These are phyloP conservation scores for Hypotaenidia philippensis DNA, from an alignment of 2,797 vertebrate species.

Conservation along the genomic window DNA sequence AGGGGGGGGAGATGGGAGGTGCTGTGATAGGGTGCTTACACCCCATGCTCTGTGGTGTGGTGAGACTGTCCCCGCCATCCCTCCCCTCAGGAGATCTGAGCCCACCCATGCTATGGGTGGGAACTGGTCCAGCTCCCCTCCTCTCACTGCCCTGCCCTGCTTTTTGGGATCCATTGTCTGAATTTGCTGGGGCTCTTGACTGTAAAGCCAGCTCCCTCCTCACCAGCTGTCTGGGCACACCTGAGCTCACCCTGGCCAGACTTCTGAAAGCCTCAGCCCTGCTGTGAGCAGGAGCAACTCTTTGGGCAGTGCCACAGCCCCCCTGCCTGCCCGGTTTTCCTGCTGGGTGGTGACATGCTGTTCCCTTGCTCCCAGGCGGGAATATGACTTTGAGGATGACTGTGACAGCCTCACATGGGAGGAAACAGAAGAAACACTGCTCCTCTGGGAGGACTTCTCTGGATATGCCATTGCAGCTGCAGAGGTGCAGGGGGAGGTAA, in stretches of 20 bases:
- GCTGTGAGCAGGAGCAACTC: accelerated
- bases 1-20: neutral
- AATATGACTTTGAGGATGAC: constrained; percentile 98
- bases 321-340: neutral
- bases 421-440: constrained; percentile 95
- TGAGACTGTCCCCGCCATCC: neutral
- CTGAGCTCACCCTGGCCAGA: neutral
- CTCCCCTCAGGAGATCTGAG: neutral
- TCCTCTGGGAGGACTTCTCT: constrained; percentile 98
- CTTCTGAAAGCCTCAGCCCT: neutral
- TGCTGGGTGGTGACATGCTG: neutral
- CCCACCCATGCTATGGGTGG: accelerated
- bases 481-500: constrained; percentile 92
- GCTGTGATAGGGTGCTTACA: accelerated
- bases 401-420: constrained; percentile 98
- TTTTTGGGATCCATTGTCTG: neutral
- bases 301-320: accelerated
- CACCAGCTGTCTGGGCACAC: accelerated
- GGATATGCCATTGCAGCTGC: constrained; percentile 90
- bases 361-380: constrained; percentile 82
- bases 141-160: accelerated
- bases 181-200: neutral
- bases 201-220: neutral
- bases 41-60: neutral
- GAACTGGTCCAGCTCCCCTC: neutral